Evolutionary conservation across 2,797 vertebrate species (phyloP).

Genomic region (Microcaecilia unicolor): DNA sequence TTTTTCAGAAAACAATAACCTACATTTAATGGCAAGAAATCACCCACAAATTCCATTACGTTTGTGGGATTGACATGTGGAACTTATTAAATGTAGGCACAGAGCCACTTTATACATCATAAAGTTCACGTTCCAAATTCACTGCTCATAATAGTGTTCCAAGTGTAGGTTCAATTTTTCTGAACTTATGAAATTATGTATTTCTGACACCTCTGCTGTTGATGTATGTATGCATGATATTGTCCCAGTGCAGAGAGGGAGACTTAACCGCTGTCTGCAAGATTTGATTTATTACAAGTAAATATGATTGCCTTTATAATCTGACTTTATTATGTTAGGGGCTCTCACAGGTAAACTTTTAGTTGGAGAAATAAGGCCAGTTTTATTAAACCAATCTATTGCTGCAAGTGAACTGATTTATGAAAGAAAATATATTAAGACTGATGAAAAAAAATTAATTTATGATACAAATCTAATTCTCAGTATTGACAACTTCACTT

Average conservation of each 20-base stretch:
- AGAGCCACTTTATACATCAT: conserved; percentile 77
- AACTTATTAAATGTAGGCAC: conserved; percentile 85
- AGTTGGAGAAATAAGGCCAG: conserved; percentile 69
- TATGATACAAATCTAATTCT: conserved; percentile 20
- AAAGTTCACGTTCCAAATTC: conserved; percentile 65
- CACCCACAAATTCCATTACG: conserved; percentile 71
- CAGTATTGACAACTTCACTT: conserved; percentile 23
- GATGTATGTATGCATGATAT: conserved; percentile 66
- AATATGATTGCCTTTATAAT: conserved; percentile 94
- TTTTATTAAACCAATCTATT: conserved; percentile 82
- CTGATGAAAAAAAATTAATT: conserved; percentile 13
- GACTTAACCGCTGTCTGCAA: conserved; percentile 68
- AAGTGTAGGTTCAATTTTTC: conserved; percentile 52
- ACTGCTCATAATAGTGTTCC: conserved; percentile 56
- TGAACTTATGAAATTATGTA: conserved; percentile 68
- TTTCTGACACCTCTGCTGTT: conserved; percentile 61
- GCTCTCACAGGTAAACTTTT: conserved; percentile 89
- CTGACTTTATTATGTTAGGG: conserved; percentile 95
- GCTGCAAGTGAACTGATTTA: conserved; percentile 48
- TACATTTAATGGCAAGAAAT: conserved; percentile 63
- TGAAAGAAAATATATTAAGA: conserved; percentile 10
- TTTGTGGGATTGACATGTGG: conserved; percentile 68
- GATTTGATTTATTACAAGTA: conserved; percentile 91
- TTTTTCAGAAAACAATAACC: conserved; percentile 50
- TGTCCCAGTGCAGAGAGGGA: conserved; percentile 58